phyloP scores from a whole-genome alignment of 2,888 invertebrate genomes.

The Trachelus tabidus region DNA sequence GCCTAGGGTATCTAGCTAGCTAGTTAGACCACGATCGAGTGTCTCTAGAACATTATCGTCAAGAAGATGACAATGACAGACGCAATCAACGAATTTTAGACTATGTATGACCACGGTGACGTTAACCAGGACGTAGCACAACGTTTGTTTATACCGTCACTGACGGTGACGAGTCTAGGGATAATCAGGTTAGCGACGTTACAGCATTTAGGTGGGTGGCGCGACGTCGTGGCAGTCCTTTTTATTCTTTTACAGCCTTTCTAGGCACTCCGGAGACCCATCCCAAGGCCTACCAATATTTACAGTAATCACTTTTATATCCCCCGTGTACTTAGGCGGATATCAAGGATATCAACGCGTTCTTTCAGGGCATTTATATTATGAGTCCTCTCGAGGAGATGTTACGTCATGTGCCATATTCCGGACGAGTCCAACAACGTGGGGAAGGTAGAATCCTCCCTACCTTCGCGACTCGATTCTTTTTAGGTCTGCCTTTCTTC shows the following conservation, averaged over 20 bases:
- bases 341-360: not conserved
- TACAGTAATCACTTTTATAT: not conserved
- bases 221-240: slow-evolving; percentile 41
- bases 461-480: slow-evolving; percentile 15
- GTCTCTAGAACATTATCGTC: not conserved
- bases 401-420: not conserved
- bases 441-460: slow-evolving; percentile 9
- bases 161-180: not conserved
- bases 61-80: not conserved
- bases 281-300: not conserved
- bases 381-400: not conserved
- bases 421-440: not conserved
- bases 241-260: slow-evolving; percentile 61
- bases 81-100: not conserved
- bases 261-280: slow-evolving; percentile 62
- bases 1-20: slow-evolving; percentile 50
- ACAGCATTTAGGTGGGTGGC: slow-evolving; percentile 59
- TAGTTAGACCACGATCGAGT: not conserved
- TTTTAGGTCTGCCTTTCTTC: slow-evolving; percentile 47
- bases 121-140: not conserved
- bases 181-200: slow-evolving; percentile 48
- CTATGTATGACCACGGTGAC: not conserved
- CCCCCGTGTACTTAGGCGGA: not conserved
- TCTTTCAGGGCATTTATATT: not conserved
- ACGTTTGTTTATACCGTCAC: not conserved